Evolutionary conservation across 2,888 invertebrate species (phyloP), one percentile per base, ranked within the genome.

Genomic region (Coelinius sp.): DNA sequence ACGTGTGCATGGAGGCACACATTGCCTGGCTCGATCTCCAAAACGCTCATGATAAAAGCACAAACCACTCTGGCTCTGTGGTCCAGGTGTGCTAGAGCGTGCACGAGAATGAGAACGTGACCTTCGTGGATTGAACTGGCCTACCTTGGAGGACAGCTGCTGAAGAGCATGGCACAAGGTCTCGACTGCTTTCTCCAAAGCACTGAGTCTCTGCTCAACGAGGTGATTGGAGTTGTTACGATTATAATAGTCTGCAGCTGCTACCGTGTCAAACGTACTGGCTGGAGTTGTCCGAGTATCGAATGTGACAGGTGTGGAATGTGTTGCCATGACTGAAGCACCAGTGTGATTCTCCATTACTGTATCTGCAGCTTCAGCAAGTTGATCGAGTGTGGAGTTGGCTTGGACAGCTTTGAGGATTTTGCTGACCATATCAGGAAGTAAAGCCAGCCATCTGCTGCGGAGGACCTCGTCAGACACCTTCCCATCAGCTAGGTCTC

Each of bases 401-500:
- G 41, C 31, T 8, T 31, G 31, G 31, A 31, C 31, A 31, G 31
- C 31, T 14, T 53, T 56, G 6, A 76, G 70, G 8, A 73, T 56
- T 1, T 46, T 38, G 35, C 35, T 6, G 1, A 65, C 68, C 22
- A 64, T 35, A 3, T 17, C 10, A 7, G 76, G 79, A 1, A 79
- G 63, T 0, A 53, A 59, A 1, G 68, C 68, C 20, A 79, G 53
- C 72, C 75, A 78, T 52, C 69, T 52, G 2, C 66, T 59, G 38
- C 69, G 76, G 3, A 78, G 59, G 4, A 79, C 38, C 4, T 78
- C 77, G 0, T 77, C 76, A 0, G 71, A 22, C 1, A 73, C 73
- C 8, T 52, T 44, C 5, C 63, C 66, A 0, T 72, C 75, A 7
- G 75, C 78, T 1, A 80, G 74, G 4, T 41, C 20, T 8, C 56